Evolutionary conservation across 2,888 invertebrate species (phyloP), one percentile per base, ranked within the genome.

Genomic region (Protonemura montana): DNA sequence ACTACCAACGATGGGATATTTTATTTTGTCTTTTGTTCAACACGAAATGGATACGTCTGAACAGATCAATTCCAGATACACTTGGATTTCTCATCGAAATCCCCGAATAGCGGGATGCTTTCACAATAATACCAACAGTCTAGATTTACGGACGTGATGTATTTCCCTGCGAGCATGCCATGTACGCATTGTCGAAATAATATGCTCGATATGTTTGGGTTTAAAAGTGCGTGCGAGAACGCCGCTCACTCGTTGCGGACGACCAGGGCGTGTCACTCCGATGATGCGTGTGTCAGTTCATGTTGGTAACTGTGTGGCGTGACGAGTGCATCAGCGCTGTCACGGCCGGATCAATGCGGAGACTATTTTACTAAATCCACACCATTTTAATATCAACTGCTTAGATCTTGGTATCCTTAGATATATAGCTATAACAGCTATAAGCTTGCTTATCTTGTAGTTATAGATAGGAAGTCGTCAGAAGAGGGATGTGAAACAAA

Each of bases 11-110:
- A 78, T 78, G 28, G 6, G 27, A 59, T 59, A 78, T 78, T 78
- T 78, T 78, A 78, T 78, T n/a, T 78, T 78, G 78, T 26, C 78
- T 78, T 25, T 26, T 78, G 28, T 26, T 28, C 28, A 10, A 59
- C 59, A 59, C 13, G 59, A 13, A 59, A 10, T 59, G 59, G 59
- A 59, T 59, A 59, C 59, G 59, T 59, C 59, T 16, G 59, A 59
- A 59, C 59, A 59, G 59, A 59, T 59, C 59, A 59, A 59, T 59
- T 59, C 59, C 16, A 59, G 59, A 59, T 59, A 13, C 59, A 59
- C 59, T 59, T 59, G 59, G 59, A 59, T 59, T 59, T 59, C 59
- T 21, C 59, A 13, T 10, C 59, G 16, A 21, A 59, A 59, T 13
- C 59, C 21, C 59, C 21, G 21, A 21, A 59, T 59, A 10, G 21